A percentile compares a stretch with the other conserved stretches of the same genome.
phyloP scores from a whole-genome alignment of 2,113 vertebrate genomes.

The Tauraco erythrolophus region DNA sequence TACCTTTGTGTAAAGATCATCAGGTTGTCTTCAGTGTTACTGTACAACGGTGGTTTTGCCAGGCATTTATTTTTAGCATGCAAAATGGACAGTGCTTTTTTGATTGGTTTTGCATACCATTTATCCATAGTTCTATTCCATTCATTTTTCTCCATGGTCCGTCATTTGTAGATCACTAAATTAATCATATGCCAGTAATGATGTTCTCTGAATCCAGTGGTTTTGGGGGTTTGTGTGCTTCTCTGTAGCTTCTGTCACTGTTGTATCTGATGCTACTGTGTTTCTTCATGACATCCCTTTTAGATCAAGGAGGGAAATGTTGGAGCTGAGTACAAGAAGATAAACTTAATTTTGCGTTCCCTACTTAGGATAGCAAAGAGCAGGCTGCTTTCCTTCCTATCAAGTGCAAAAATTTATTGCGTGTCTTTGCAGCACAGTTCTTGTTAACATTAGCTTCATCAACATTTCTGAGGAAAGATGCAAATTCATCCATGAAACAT shows the following conservation, averaged over 20 bases:
- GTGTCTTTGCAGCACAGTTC: not conserved
- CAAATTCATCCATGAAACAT: not conserved
- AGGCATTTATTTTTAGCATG: not conserved
- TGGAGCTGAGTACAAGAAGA: not conserved
- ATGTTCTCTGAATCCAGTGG: not conserved
- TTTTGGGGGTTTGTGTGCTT: not conserved
- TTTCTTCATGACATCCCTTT: not conserved
- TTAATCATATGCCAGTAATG: accelerated
- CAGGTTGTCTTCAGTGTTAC: not conserved
- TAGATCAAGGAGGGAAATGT: not conserved
- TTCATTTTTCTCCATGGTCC: not conserved
- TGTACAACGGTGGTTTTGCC: not conserved
- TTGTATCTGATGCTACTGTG: not conserved
- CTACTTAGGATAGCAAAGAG: not conserved
- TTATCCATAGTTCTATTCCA: not conserved
- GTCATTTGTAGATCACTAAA: not conserved
- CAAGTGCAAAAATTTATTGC: not conserved
- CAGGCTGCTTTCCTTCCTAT: not conserved
- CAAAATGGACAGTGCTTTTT: not conserved
- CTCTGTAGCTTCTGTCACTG: not conserved
- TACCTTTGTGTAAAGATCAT: not conserved
- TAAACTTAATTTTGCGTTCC: not conserved
- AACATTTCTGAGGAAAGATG: not conserved
- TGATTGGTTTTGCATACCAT: not conserved
- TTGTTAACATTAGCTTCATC: not conserved